A percentile compares a stretch with the other conserved stretches of the same genome.
phyloP scores from a whole-genome alignment of 2,797 vertebrate genomes.

The Falco concolor region DNA sequence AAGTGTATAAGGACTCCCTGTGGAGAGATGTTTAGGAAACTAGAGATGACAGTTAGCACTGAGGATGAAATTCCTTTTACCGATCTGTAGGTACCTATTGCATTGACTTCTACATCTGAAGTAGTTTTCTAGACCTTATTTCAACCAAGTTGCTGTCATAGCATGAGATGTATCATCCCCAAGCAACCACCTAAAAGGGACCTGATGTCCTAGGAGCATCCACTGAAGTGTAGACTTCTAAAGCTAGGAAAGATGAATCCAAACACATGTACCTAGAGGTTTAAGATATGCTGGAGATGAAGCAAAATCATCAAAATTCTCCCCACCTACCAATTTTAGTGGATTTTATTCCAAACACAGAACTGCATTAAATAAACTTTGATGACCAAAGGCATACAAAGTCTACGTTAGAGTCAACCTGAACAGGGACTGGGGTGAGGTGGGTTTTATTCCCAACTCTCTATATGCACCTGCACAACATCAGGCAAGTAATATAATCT shows the following conservation, averaged over 20 bases:
- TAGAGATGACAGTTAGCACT: not conserved
- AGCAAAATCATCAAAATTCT: not conserved
- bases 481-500: not conserved
- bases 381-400: not conserved
- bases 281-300: not conserved
- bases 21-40: not conserved
- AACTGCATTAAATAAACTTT: not conserved
- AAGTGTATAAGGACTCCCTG: not conserved
- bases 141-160: not conserved
- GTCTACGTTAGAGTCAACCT: not conserved
- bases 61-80: not conserved
- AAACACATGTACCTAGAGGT: not conserved
- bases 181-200: not conserved
- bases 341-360: not conserved
- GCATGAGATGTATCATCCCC: not conserved
- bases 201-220: not conserved
- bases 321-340: not conserved
- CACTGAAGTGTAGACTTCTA: not conserved
- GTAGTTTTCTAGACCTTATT: not conserved
- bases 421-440: not conserved
- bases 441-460: not conserved
- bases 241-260: not conserved
- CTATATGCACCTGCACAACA: not conserved
- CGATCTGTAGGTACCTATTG: not conserved
- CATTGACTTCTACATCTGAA: not conserved